phyloP scores from a whole-genome alignment of 2,888 invertebrate genomes.

The Amblyjoppa fuscipennis region DNA sequence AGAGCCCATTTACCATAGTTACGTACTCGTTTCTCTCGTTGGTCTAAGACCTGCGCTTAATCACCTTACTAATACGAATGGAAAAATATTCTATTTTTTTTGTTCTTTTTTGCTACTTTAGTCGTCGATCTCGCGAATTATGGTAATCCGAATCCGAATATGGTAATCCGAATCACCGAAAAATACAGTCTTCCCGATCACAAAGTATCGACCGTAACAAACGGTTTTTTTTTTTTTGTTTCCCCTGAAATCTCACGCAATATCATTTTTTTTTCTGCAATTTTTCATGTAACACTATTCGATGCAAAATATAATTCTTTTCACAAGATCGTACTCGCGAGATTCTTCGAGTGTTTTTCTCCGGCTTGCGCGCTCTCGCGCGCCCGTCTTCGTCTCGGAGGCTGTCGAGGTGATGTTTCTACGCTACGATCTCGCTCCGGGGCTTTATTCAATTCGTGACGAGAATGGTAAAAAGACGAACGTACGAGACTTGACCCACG shows the following conservation, averaged over 20 bases:
- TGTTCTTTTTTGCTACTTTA: not conserved
- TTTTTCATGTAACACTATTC: not conserved
- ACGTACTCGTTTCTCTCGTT: conserved; percentile 10
- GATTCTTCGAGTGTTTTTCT: conserved; percentile 40
- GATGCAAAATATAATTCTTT: too few species aligned
- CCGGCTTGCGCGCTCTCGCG: conserved; percentile 23
- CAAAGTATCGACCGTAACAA: not conserved
- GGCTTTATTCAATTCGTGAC: conserved; percentile 74
- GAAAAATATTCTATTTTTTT: not conserved
- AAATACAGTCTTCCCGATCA: not conserved
- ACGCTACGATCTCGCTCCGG: conserved; percentile 40
- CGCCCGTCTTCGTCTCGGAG: conserved; percentile 53
- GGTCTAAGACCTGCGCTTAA: not conserved
- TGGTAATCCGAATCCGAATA: too few species aligned
- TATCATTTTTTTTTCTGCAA: not conserved
- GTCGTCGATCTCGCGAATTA: not conserved
- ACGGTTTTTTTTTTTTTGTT: not conserved
- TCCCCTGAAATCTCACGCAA: not conserved
- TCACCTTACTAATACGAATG: conserved; percentile 15
- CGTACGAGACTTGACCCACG: conserved; percentile 64
- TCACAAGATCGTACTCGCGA: not conserved
- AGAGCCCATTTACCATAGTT: not conserved
- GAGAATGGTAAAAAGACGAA: conserved; percentile 73
- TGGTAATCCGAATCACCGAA: conserved; percentile 9
- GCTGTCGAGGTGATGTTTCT: conserved; percentile 49